Percentiles rank a stretch among this genome's conserved stretches.
phyloP scores from a whole-genome alignment of 2,888 invertebrate species.

The Homarus gammarus region DNA sequence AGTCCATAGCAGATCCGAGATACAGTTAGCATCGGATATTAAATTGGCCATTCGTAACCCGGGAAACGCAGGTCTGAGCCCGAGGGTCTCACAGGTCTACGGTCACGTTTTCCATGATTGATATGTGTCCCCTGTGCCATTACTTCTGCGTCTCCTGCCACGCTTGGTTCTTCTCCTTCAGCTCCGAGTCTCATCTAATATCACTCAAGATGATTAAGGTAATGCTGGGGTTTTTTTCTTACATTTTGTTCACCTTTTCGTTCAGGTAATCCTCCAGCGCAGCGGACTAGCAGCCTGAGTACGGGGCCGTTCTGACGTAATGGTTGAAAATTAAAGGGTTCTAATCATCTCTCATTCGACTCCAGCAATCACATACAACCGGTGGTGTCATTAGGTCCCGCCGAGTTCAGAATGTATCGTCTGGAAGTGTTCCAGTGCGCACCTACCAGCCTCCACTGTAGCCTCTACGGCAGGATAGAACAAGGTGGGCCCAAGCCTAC shows the following conservation, averaged over 20 bases:
- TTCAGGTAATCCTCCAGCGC: conserved; percentile 35
- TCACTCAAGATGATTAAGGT: conserved; percentile 43
- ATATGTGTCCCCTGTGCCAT: conserved; percentile 48
- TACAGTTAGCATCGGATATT: conserved; percentile 20
- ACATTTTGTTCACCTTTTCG: conserved; percentile 48
- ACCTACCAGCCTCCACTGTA: background rate
- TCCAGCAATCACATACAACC: conserved; percentile 73
- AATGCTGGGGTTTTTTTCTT: conserved; percentile 6
- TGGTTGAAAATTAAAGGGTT: conserved; percentile 72
- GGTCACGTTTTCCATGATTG: conserved; percentile 56
- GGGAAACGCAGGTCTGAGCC: conserved; percentile 15
- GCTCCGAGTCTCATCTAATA: conserved; percentile 48
- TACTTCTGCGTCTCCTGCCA: conserved; percentile 21
- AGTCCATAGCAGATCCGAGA: conserved; percentile 9
- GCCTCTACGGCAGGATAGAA: background rate
- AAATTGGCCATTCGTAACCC: conserved; percentile 21
- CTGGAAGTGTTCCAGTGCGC: conserved; percentile 24
- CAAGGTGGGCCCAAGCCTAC: background rate
- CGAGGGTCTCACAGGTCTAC: background rate
- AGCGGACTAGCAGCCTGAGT: conserved; percentile 40
- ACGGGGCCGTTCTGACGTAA: conserved; percentile 65
- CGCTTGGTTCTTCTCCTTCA: conserved; percentile 20
- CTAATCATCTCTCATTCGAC: conserved; percentile 74
- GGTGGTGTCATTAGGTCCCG: conserved; percentile 71
- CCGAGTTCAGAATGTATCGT: conserved; percentile 59